These are phyloP conservation scores for Clarias gariepinus DNA, from an alignment of 2,113 vertebrate genomes.

Conservation along the genomic window DNA sequence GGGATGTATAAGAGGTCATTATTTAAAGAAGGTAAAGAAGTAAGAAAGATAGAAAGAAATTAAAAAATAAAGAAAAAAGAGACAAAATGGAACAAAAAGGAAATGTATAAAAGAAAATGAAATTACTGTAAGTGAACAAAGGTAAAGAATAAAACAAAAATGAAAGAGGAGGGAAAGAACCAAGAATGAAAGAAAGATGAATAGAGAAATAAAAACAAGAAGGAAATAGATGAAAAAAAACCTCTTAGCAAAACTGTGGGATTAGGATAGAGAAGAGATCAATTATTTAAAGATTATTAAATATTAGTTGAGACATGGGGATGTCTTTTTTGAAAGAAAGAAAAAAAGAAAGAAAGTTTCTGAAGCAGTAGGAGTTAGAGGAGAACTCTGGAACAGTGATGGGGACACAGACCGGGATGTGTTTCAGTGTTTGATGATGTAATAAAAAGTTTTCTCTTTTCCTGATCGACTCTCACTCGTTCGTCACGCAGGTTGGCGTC, in stretches of 20 bases:
- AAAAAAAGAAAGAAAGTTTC: neutral
- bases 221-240: neutral
- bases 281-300: neutral
- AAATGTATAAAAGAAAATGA: no score
- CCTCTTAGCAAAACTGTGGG: neutral
- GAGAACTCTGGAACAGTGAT: neutral
- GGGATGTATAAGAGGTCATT: neutral
- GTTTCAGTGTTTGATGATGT: slow-evolving; percentile 6
- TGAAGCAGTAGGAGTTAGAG: neutral
- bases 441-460: neutral
- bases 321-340: neutral
- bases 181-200: neutral
- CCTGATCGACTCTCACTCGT: neutral
- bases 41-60: neutral
- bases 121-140: no score
- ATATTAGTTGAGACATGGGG: neutral
- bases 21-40: neutral
- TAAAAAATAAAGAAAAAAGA: neutral
- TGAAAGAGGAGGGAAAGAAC: no score
- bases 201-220: neutral
- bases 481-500: neutral
- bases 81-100: no score
- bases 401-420: neutral
- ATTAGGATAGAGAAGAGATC: neutral
- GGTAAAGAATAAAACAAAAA: no score